These are phyloP conservation scores for Nettapus auritus DNA, from an alignment of 2,113 vertebrate genomes.

Conservation along the genomic window DNA sequence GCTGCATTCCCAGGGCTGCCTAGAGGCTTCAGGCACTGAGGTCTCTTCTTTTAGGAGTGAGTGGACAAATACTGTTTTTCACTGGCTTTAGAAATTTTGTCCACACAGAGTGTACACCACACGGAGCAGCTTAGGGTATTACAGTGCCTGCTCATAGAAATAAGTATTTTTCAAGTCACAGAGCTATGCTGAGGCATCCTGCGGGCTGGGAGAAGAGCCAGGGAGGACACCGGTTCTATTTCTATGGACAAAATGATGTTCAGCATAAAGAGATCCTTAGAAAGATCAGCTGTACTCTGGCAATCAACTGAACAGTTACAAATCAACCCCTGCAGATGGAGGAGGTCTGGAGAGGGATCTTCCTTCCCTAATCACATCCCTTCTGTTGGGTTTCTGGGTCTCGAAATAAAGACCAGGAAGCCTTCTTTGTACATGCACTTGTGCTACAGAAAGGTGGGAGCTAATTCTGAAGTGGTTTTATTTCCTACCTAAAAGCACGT, in stretches of 20 bases:
- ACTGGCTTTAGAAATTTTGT: not conserved
- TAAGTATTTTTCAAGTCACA: not conserved
- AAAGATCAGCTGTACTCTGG: accelerated
- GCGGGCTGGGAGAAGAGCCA: not conserved
- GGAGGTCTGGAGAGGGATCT: not conserved
- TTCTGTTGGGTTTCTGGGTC: not conserved
- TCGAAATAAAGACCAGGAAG: not conserved
- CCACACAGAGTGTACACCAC: not conserved
- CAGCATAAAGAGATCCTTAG: not conserved
- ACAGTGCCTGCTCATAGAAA: not conserved
- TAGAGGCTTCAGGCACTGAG: not conserved
- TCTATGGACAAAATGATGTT: not conserved
- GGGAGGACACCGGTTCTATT: not conserved
- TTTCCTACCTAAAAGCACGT: not conserved
- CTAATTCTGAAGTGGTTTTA: not conserved
- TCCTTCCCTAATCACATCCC: not conserved
- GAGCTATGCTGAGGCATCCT: not conserved
- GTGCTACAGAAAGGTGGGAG: not conserved
- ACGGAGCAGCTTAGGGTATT: not conserved
- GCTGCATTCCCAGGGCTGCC: not conserved
- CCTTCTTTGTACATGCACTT: not conserved
- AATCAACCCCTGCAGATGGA: not conserved
- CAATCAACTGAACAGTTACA: not conserved
- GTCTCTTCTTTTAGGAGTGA: not conserved
- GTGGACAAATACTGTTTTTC: not conserved